phyloP scores from a whole-genome alignment of 2,888 invertebrate species.

The Stegophylla sp. region DNA sequence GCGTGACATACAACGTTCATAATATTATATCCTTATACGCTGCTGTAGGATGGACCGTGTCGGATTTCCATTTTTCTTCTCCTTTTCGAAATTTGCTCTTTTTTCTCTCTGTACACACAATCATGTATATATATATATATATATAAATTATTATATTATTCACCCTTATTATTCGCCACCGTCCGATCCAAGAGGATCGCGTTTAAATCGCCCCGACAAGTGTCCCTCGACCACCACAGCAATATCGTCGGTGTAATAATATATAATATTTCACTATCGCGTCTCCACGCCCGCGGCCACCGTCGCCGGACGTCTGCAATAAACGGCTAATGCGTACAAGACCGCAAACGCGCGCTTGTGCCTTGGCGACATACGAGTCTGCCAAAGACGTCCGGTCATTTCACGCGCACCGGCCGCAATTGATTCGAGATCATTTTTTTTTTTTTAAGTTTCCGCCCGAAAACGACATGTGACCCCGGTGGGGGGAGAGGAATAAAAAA shows the following conservation, averaged over 20 bases:
- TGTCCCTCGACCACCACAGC: background rate
- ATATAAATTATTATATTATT: background rate
- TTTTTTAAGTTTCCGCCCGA: background rate
- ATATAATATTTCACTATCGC: constrained; percentile 24
- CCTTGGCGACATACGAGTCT: constrained; percentile 10
- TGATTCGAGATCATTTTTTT: constrained; percentile 48
- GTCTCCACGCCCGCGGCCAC: background rate
- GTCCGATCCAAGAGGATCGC: constrained; percentile 5
- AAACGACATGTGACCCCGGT: constrained; percentile 2
- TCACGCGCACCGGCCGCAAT: constrained; percentile 12
- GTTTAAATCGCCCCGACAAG: constrained; percentile 49
- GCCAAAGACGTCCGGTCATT: constrained; percentile 45
- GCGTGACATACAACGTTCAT: too few species aligned
- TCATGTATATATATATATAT: too few species aligned
- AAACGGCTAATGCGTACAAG: constrained; percentile 44
- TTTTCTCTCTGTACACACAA: too few species aligned
- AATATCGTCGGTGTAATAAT: background rate
- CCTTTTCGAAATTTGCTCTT: too few species aligned
- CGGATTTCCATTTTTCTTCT: too few species aligned
- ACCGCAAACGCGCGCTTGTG: background rate
- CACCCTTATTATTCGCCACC: constrained; percentile 1
- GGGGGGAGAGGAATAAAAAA: background rate
- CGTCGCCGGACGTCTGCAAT: constrained; percentile 34
- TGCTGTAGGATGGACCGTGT: too few species aligned
- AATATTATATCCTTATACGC: too few species aligned